phyloP scores from a whole-genome alignment of 1,140 invertebrate genomes.

The Colletes gigas region DNA sequence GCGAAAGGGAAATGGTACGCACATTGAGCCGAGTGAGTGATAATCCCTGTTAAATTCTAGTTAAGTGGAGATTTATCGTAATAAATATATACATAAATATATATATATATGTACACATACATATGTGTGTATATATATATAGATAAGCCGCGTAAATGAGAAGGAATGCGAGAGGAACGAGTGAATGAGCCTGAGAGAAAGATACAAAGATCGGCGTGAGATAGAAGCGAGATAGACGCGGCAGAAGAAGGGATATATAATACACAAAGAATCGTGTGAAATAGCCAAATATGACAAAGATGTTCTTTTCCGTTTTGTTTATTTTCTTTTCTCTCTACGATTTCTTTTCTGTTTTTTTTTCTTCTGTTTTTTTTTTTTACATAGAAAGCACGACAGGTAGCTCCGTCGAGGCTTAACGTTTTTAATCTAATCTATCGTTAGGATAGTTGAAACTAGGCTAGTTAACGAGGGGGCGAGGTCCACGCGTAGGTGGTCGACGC shows the following conservation, averaged over 20 bases:
- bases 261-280: constrained; percentile 58
- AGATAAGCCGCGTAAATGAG: constrained; percentile 48
- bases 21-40: constrained; percentile 75
- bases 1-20: constrained; percentile 69
- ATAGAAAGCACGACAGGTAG: constrained; percentile 58
- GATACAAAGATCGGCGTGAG: background rate
- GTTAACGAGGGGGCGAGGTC: background rate
- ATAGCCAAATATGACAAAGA: constrained; percentile 77
- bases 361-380: constrained; percentile 10
- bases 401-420: constrained; percentile 46
- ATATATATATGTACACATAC: constrained; percentile 7
- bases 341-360: constrained; percentile 6
- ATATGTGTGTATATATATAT: constrained; percentile 46
- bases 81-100: constrained; percentile 52
- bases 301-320: constrained; percentile 50
- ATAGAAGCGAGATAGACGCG: background rate
- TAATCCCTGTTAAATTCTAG: constrained; percentile 71
- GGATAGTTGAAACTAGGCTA: constrained; percentile 50
- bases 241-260: background rate
- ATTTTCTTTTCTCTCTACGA: background rate
- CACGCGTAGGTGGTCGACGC: background rate
- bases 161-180: constrained; percentile 12
- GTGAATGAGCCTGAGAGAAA: background rate
- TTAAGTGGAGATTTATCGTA: constrained; percentile 63
- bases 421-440: constrained; percentile 58